Conservation (phyloP, 1,140 invertebrate genomes). For the Drosophila arawakana region DNA sequence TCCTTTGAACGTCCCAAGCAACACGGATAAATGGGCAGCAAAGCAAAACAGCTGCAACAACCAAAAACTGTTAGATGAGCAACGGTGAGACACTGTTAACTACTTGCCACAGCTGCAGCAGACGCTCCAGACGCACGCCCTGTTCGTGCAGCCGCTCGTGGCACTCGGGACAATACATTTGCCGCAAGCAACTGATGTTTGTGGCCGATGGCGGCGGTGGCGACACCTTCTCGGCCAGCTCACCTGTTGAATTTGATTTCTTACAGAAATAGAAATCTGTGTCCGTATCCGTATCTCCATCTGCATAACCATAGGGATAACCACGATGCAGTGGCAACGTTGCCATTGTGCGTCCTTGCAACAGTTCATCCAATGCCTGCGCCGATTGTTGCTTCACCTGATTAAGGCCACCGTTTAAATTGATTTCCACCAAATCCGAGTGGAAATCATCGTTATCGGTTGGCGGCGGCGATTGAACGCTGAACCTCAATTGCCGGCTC, state of each 20-base stretch:
- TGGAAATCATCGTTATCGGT: constrained; percentile 28
- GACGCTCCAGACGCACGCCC: constrained; percentile 70
- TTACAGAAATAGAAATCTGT: constrained; percentile 66
- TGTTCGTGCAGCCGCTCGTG: constrained; percentile 73
- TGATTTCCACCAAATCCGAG: constrained; percentile 68
- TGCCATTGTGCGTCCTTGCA: constrained; percentile 26
- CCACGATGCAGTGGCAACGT: constrained; percentile 56
- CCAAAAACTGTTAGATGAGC: neutral
- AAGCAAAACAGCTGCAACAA: constrained; percentile 63
- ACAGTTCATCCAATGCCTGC: constrained; percentile 56
- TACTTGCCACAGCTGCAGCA: constrained; percentile 71
- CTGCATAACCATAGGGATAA: constrained; percentile 72
- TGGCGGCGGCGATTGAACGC: constrained; percentile 42
- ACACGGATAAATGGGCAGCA: constrained; percentile 75
- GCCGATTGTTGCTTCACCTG: constrained; percentile 60
- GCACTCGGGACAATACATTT: constrained; percentile 80
- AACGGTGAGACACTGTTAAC: neutral
- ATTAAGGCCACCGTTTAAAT: constrained; percentile 52
- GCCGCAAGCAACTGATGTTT: constrained; percentile 73
- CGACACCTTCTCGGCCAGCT: constrained; percentile 69
- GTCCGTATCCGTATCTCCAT: constrained; percentile 58
- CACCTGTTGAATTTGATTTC: constrained; percentile 68
- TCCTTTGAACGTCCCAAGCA: constrained; percentile 61
- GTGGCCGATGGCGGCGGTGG: constrained; percentile 58
- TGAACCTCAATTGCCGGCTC: constrained; percentile 71